Evolutionary conservation across 2,888 invertebrate genomes (phyloP).

Genomic region (Catocala fraxini): DNA sequence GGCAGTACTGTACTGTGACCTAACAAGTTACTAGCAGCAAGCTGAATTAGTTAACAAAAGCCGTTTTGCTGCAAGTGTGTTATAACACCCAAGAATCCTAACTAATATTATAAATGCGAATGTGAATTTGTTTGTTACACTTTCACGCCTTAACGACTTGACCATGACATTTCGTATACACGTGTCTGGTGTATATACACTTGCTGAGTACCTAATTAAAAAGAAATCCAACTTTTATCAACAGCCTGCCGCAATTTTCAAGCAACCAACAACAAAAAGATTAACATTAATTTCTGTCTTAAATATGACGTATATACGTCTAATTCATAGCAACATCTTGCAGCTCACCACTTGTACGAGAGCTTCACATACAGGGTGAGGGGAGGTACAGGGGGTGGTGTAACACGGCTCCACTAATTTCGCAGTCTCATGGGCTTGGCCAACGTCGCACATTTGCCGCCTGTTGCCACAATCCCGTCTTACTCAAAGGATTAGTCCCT

Average conservation of each 20-base stretch:
- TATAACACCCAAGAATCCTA: no score
- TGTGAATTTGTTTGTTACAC: no score
- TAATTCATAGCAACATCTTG: slow-evolving; percentile 38
- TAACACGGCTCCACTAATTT: slow-evolving; percentile 76
- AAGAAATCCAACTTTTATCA: not conserved
- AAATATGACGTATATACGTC: slow-evolving; percentile 13
- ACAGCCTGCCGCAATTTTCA: not conserved
- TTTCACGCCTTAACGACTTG: no score
- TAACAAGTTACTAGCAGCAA: no score
- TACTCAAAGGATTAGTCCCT: slow-evolving; percentile 65
- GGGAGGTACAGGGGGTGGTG: slow-evolving; percentile 45
- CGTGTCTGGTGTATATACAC: not conserved
- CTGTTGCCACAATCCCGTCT: slow-evolving; percentile 68
- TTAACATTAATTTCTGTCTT: slow-evolving; percentile 14
- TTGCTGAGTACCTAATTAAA: not conserved
- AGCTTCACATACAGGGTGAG: slow-evolving; percentile 54
- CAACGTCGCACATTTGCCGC: slow-evolving; percentile 58
- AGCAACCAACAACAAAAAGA: no score
- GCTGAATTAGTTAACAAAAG: no score
- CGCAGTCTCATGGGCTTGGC: slow-evolving; percentile 70
- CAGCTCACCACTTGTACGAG: slow-evolving; percentile 49
- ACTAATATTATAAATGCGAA: no score
- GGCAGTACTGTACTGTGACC: no score
- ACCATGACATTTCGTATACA: no score
- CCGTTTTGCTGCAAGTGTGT: no score